Base-by-base conservation (phyloP, 2,888 invertebrate genomes). In the Fabriciana adippe region DNA sequence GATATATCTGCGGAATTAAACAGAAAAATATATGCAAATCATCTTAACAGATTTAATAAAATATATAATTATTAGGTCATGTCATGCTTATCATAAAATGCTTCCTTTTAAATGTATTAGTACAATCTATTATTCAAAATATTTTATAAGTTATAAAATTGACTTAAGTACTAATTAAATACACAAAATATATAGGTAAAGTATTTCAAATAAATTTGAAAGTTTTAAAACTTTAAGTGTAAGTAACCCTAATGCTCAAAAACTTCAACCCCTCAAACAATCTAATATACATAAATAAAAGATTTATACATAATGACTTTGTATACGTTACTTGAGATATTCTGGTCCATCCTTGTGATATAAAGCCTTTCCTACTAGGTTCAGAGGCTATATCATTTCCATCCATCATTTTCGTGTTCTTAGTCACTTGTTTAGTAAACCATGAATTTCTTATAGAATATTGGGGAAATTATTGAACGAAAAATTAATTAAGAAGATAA, bases 361-460 rank as follows among this genome's bases (percentile, higher is more conserved):
- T 83, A 76, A 94, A 92, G 84, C 94, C 94, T 89, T 93, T 94
- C 85, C 94, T 94, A 76, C 87, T 86, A 78, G 86, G 84, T 81
- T 95, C 93, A 81, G 93, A 87, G 74, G 93, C 87, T 84, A 95
- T 90, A 93, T 95, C 95, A 84, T 95, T 95, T 89, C 95, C 95
- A 93, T 95, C 95, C 94, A 94, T 95, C 94, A 94, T 85, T 65
- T 75, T 62, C 18, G 21, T 35, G 53, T 60, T 60, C 21, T 35
- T 35, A 51, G 48, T 18, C 21, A 55, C 64, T 62, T 15, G 31
- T 26, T 67, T 67, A 63, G 45, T 56, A 62, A 60, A 55, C 54
- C 67, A 69, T 72, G 59, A 66, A 72, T 56, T 26, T 48, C 21
- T 47, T 45, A 67, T 55, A 15, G 31, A 48, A 65, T 48, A 35